Evolutionary conservation across 2,113 vertebrate species (phyloP), one percentile per base, ranked within the genome.

Genomic region (Gavialis gangeticus): DNA sequence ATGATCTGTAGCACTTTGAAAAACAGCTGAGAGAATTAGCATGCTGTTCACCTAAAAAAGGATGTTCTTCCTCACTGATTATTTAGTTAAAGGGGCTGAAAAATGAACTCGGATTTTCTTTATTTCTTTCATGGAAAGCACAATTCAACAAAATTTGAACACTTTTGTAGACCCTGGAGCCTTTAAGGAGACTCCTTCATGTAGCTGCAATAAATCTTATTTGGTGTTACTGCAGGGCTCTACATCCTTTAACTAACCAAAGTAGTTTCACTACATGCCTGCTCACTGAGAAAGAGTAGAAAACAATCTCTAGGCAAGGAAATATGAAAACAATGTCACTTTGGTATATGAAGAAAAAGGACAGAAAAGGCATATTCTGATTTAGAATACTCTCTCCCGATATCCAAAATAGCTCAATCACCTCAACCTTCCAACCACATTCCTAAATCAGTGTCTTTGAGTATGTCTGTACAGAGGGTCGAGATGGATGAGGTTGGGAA

Each of bases 1-100:
- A 90, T 77, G 62, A 93, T 84, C 37, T 77, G 24, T 83, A 84
- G 55, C 60, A 73, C 55, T 78, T 87, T 62, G 63, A 92, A 93
- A 67, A 55, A 3, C n/a, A 59, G 89, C 69, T 62, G 58, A 46
- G 56, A 79, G 85, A 92, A 81, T 28, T 25, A 87, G 14, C 3
- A 54, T 57, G 25, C 85, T 75, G 25, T 80, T 92, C 88, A 88
- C 78, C 63, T 73, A 71, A 80, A 75, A 46, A 92, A 79, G 18
- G 5, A 30, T 56, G 3, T 27, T 79, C 1, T 81, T 91, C 60
- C 66, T 87, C 75, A 14, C 63, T 0, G 4, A 60, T 89, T 93
- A 58, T 27, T 73, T 37, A 59, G 85, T 89, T 71, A 86, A 84
- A 46, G 3, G 2, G 21, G 28, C 75, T 87, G 57, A 93, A 89